Percentiles rank a stretch among this genome's conserved stretches.
These are phyloP conservation scores for Drosophila obscura DNA, from an alignment of 1,140 invertebrate species.

Conservation along the genomic window DNA sequence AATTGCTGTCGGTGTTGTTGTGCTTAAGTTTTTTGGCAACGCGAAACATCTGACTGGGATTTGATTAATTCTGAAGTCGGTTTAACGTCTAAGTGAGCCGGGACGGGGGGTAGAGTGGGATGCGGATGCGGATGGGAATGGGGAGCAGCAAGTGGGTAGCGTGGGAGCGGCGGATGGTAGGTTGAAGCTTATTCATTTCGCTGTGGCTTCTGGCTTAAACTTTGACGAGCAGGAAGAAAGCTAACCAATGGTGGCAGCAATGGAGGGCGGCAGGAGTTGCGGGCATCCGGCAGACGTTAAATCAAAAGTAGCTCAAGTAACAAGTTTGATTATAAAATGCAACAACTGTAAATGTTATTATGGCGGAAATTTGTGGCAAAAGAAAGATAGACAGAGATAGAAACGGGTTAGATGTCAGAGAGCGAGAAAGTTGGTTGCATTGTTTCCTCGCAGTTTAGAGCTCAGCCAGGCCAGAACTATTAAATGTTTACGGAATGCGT, in stretches of 20 bases:
- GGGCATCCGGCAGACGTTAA: slow-evolving; percentile 58
- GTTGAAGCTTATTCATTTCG: slow-evolving; percentile 70
- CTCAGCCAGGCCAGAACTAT: not conserved
- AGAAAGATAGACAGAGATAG: not conserved
- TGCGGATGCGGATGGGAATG: not conserved
- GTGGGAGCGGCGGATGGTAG: not conserved
- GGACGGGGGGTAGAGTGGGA: not conserved
- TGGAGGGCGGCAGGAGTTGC: not conserved
- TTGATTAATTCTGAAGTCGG: slow-evolving; percentile 81
- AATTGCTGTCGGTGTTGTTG: slow-evolving; percentile 62
- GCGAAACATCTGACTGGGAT: slow-evolving; percentile 79
- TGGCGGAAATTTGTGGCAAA: slow-evolving; percentile 65
- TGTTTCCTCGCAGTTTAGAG: slow-evolving; percentile 31
- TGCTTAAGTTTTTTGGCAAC: slow-evolving; percentile 79
- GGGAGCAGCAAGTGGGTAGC: not conserved
- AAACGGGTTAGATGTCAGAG: not conserved
- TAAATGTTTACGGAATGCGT: too few species aligned
- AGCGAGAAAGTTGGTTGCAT: slow-evolving; percentile 23
- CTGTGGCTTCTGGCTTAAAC: slow-evolving; percentile 73
- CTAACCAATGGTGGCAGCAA: not conserved
- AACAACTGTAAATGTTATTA: slow-evolving; percentile 79
- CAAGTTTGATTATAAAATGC: slow-evolving; percentile 80
- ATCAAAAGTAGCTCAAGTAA: slow-evolving; percentile 68
- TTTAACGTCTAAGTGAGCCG: slow-evolving; percentile 62
- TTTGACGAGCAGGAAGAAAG: slow-evolving; percentile 65